Conservation (phyloP, 2,888 invertebrate species). For the Plebejus melissa region DNA sequence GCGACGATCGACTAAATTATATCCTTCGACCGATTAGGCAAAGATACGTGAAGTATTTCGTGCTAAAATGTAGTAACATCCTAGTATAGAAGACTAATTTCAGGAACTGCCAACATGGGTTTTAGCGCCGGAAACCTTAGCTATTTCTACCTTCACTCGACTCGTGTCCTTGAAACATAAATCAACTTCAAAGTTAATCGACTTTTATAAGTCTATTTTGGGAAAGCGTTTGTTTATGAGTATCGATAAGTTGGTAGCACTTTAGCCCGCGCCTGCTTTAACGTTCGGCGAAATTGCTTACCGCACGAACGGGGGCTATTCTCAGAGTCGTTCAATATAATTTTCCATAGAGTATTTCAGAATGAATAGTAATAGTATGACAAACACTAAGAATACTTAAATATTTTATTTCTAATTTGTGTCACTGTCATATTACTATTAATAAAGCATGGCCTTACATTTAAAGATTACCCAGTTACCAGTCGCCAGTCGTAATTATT, state of each 20-base stretch:
- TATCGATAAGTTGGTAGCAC: conserved; percentile 43
- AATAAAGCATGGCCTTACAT: no score
- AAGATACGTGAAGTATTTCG: not conserved
- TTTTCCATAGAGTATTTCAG: not conserved
- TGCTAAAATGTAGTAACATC: conserved; percentile 12
- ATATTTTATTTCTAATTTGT: no score
- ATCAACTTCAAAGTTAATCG: not conserved
- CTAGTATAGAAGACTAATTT: not conserved
- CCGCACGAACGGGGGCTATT: conserved; percentile 46
- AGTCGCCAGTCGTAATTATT: no score
- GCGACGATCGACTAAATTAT: not conserved
- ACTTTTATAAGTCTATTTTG: conserved; percentile 25
- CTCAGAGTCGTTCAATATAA: conserved; percentile 31
- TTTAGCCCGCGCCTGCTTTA: conserved; percentile 40
- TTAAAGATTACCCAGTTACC: no score
- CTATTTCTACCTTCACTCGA: not conserved
- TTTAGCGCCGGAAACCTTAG: not conserved
- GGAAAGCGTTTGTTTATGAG: conserved; percentile 22
- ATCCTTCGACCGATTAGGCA: conserved; percentile 4
- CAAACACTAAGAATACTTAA: not conserved
- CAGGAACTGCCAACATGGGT: not conserved
- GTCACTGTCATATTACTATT: no score
- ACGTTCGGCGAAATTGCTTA: conserved; percentile 41
- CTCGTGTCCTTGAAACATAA: conserved; percentile 8
- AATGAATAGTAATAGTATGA: not conserved